These are phyloP conservation scores for Micropoecilia bifurca DNA, from an alignment of 2,797 vertebrate genomes.

Conservation along the genomic window DNA sequence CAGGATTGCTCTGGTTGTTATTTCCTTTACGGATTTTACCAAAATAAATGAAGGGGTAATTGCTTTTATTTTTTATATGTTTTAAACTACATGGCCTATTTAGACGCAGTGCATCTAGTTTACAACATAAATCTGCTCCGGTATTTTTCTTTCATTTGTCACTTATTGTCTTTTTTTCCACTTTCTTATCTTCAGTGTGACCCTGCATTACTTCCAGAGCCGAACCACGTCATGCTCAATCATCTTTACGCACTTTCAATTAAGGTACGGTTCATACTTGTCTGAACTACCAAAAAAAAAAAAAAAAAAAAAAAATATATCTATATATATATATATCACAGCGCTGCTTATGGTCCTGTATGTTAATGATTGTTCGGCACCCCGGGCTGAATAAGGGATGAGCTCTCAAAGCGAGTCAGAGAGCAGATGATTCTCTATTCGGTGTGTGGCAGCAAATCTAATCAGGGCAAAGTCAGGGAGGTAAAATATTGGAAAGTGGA, in stretches of 20 bases:
- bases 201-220: slow-evolving; percentile 95
- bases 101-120: neutral
- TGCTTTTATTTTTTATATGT: neutral
- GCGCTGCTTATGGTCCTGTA: slow-evolving; percentile 52
- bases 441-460: slow-evolving; percentile 69
- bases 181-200: slow-evolving; percentile 86
- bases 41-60: too few species aligned
- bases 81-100: neutral
- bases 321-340: slow-evolving; percentile 18
- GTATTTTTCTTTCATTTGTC: neutral
- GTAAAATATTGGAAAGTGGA: slow-evolving; percentile 73
- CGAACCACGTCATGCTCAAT: slow-evolving; percentile 98
- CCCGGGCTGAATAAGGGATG: slow-evolving; percentile 64
- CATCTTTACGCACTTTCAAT: slow-evolving; percentile 98
- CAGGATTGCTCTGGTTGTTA: neutral
- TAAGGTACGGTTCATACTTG: slow-evolving; percentile 83
- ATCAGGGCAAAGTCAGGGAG: slow-evolving; percentile 68
- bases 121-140: neutral
- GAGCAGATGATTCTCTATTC: slow-evolving; percentile 62
- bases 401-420: slow-evolving; percentile 59
- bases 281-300: neutral
- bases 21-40: neutral
- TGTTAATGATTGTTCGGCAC: slow-evolving; percentile 61
- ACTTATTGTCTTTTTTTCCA: neutral
- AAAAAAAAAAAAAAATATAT: too few species aligned